Percentiles rank a stretch among this genome's conserved stretches.
Conservation (phyloP, 2,888 invertebrate genomes). For the Helobdella robusta region DNA sequence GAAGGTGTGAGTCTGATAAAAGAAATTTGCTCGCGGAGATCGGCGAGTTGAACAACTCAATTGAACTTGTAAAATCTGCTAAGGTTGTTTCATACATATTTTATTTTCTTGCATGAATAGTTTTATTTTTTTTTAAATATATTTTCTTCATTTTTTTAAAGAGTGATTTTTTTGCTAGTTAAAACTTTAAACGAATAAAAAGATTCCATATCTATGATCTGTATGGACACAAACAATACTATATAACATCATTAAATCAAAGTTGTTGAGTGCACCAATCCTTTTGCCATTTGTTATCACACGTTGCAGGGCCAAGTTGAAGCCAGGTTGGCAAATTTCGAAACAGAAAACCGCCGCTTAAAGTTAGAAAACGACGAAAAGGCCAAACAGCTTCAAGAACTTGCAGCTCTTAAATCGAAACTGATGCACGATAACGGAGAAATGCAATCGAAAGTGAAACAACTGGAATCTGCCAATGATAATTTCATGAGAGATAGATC, state of each 20-base stretch:
- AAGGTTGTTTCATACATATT: too few relatives aligned
- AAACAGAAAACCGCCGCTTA: not conserved
- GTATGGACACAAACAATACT: too few relatives aligned
- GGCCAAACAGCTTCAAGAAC: not conserved
- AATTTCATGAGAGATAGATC: constrained; percentile 7
- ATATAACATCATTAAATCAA: too few relatives aligned
- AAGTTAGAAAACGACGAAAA: constrained; percentile 6
- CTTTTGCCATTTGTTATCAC: too few relatives aligned
- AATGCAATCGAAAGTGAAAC: not conserved
- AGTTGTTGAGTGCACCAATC: too few relatives aligned
- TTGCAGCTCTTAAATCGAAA: not conserved
- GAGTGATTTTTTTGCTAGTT: not conserved
- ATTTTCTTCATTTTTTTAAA: not conserved
- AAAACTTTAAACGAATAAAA: too few relatives aligned
- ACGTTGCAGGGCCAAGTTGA: constrained; percentile 17
- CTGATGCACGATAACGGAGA: constrained; percentile 7
- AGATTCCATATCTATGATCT: too few relatives aligned
- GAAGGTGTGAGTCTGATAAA: constrained; percentile 12
- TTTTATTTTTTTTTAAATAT: too few relatives aligned
- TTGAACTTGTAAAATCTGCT: not conserved
- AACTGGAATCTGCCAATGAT: constrained; percentile 10
- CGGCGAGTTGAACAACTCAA: not conserved
- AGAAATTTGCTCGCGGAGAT: not conserved
- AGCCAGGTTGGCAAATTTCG: not conserved
- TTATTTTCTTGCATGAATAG: too few relatives aligned